These are phyloP conservation scores for Magallana angulata DNA, from an alignment of 1,140 invertebrate species.

Conservation along the genomic window DNA sequence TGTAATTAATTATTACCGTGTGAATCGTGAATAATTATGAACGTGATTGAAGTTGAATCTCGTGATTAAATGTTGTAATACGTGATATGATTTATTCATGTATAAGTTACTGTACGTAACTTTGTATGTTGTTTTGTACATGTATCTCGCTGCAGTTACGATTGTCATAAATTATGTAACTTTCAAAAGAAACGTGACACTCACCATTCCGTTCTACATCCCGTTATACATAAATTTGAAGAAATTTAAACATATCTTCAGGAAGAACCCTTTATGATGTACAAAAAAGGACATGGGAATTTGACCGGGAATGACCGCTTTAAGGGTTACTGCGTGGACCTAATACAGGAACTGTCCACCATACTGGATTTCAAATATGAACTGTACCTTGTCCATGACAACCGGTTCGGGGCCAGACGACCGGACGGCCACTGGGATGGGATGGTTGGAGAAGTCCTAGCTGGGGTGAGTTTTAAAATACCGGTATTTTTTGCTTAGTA, in stretches of 20 bases:
- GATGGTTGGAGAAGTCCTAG: conserved; percentile 95
- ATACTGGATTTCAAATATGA: conserved; percentile 87
- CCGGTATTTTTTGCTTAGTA: no score
- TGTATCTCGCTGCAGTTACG: no score
- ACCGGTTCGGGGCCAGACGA: conserved; percentile 65
- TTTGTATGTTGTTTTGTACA: background rate
- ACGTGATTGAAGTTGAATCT: no score
- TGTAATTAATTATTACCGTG: no score
- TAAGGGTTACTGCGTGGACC: conserved; percentile 93
- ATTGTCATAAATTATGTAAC: no score
- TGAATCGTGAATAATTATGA: no score
- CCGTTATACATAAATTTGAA: no score
- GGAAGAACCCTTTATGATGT: conserved; percentile 69
- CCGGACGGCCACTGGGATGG: conserved; percentile 94
- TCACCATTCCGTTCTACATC: no score
- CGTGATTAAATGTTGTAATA: background rate
- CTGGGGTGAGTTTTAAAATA: conserved; percentile 85
- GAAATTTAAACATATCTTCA: background rate
- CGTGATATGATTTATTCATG: background rate
- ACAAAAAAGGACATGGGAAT: conserved; percentile 59
- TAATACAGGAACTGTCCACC: conserved; percentile 81
- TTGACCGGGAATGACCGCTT: conserved; percentile 64
- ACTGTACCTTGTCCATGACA: conserved; percentile 70
- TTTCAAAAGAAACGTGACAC: no score
- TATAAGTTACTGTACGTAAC: background rate